Conservation (phyloP, 2,113 vertebrate genomes). For the Syngnathus scovelli region DNA sequence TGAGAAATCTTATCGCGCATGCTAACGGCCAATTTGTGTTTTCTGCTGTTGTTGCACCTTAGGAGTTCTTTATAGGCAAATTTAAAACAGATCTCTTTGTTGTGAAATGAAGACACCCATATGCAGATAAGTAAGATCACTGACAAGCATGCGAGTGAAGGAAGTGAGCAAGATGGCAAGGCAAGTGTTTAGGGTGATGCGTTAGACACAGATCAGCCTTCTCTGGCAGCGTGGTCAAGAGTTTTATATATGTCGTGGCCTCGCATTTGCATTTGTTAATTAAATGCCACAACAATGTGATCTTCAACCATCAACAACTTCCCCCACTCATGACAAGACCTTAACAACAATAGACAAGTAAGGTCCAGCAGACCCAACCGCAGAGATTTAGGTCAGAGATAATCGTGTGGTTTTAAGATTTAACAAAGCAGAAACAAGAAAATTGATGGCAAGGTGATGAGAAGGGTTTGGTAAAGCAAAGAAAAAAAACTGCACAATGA, state of each 20-base stretch:
- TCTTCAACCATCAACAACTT: slow-evolving; percentile 65
- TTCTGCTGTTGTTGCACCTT: slow-evolving; percentile 54
- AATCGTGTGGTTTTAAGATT: slow-evolving; percentile 35
- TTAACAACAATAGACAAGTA: slow-evolving; percentile 26
- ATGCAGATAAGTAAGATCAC: slow-evolving; percentile 11
- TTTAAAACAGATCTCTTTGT: slow-evolving; percentile 41
- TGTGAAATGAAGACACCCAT: slow-evolving; percentile 31
- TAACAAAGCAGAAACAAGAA: slow-evolving; percentile 32
- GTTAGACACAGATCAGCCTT: slow-evolving; percentile 33
- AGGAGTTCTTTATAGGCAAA: slow-evolving; percentile 55
- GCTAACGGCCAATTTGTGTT: slow-evolving; percentile 60
- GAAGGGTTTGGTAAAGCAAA: neutral
- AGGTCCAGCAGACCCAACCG: slow-evolving; percentile 25
- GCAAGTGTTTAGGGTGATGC: slow-evolving; percentile 27
- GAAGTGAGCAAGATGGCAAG: slow-evolving; percentile 11
- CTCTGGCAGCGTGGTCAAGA: slow-evolving; percentile 62
- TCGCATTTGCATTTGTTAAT: slow-evolving; percentile 73
- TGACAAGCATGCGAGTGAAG: slow-evolving; percentile 20
- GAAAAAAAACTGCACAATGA: neutral
- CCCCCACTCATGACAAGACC: slow-evolving; percentile 20
- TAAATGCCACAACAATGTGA: slow-evolving; percentile 75
- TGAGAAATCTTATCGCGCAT: slow-evolving; percentile 63
- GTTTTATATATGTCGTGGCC: slow-evolving; percentile 57
- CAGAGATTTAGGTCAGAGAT: slow-evolving; percentile 27
- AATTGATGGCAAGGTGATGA: slow-evolving; percentile 36